Evolutionary conservation across 2,797 vertebrate species (phyloP), one percentile per base, ranked within the genome.

Genomic region (Centropyge bicolor): DNA sequence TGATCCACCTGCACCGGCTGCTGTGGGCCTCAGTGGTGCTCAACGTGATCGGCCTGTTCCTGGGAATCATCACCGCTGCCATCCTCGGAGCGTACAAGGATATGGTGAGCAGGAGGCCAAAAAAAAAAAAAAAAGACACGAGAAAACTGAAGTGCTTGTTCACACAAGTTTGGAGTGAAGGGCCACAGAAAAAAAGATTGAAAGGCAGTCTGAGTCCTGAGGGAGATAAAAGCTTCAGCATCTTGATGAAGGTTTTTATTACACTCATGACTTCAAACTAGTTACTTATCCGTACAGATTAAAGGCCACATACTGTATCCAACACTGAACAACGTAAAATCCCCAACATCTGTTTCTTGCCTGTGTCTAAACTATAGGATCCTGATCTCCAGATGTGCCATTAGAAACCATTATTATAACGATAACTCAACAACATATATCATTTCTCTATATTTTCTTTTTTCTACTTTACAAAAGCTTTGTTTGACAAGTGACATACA

Each of bases 11-110:
- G 57, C 93, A 98, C 55, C 95, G 96, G 27, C 93, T 99, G 87
- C 93, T 99, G 71, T 99, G 98, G 98, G 91, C 96, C 69, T 97
- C 96, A 0, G 96, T 97, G 4, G 93, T 95, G 51, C 95, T 99
- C 66, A 99, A 99, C 3, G 92, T 98, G 48, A 57, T 97, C 0
- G 93, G 95, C 2, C 70, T 98, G 87, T 96, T 98, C 76, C 92
- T 98, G 90, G 98, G 98, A 36, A 97, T 97, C 75, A 83, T 97
- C 91, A 94, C 96, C 0, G 97, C 98, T 0, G 98, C 98, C 16
- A 92, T 98, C 72, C 96, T 99, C 9, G 98, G 98, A 66, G 97
- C 97, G 0, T 98, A 98, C 92, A 99, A 98, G 93, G 97, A 98
- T 75, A 83, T 95, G 80, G 95, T 95, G 84, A 94, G 93, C 31